Evolutionary conservation across 2,888 invertebrate species (phyloP).

Genomic region (Cerastoderma edule): DNA sequence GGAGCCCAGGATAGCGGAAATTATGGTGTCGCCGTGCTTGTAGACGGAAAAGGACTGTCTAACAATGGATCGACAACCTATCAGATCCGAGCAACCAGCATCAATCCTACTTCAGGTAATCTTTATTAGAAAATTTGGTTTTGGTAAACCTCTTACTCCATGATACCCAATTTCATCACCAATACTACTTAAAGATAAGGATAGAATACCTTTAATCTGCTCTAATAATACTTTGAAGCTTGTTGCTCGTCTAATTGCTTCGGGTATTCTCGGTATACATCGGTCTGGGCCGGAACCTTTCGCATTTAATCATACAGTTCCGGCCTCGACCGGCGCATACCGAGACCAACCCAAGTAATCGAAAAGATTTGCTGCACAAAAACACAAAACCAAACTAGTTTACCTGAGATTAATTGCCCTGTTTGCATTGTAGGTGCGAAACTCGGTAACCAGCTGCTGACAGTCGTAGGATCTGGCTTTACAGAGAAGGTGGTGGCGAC

Average conservation of each 20-base stretch:
- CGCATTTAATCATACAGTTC: not conserved
- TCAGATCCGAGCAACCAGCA: not conserved
- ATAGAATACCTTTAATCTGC: not conserved
- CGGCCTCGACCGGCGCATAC: not conserved
- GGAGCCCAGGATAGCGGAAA: constrained; percentile 29
- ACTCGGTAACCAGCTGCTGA: constrained; percentile 26
- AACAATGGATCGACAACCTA: constrained; percentile 7
- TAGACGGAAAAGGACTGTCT: constrained; percentile 26
- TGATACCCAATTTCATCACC: not conserved
- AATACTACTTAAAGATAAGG: not conserved
- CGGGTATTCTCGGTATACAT: not conserved
- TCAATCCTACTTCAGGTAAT: constrained; percentile 15
- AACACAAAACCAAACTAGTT: not conserved
- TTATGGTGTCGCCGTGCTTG: constrained; percentile 13
- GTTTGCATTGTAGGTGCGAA: constrained; percentile 20
- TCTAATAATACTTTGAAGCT: not conserved
- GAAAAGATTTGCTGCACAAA: not conserved
- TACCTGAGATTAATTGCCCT: not conserved
- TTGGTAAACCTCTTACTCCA: no score
- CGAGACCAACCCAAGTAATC: not conserved
- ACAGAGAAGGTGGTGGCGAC: not conserved
- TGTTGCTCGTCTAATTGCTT: not conserved
- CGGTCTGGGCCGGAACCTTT: no score
- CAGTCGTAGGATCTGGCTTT: constrained; percentile 35
- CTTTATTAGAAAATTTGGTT: no score